Evolutionary conservation across 1,140 invertebrate genomes (phyloP).

Genomic region (Theocolax elegans): DNA sequence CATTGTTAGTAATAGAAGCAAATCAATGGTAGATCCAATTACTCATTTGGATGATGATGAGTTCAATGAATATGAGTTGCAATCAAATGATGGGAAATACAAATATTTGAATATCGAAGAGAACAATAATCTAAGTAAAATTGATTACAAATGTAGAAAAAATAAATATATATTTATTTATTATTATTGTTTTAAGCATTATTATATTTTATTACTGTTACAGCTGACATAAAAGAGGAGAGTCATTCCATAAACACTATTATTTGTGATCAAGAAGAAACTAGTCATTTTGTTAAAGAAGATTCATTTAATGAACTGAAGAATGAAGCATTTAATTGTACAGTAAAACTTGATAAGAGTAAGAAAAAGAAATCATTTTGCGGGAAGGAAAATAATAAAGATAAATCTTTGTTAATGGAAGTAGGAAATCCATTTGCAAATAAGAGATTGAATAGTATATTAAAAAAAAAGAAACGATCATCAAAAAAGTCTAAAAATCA

Average conservation of each 20-base stretch:
- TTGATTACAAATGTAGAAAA: no score
- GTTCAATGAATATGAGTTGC: slow-evolving; percentile 31
- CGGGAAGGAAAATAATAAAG: slow-evolving; percentile 10
- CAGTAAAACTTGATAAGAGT: slow-evolving; percentile 9
- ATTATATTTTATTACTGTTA: background rate
- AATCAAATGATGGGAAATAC: background rate
- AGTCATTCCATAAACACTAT: background rate
- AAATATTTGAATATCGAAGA: no score
- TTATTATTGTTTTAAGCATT: no score
- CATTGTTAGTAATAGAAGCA: background rate
- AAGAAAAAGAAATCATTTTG: slow-evolving; percentile 22
- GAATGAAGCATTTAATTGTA: background rate
- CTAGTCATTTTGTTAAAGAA: slow-evolving; percentile 39
- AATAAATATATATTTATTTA: no score
- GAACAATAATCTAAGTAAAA: no score
- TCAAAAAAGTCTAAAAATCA: background rate
- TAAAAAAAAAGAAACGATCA: slow-evolving; percentile 24
- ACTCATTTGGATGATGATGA: slow-evolving; percentile 35
- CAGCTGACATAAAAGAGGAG: background rate
- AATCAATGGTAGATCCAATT: slow-evolving; percentile 13
- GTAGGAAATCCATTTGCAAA: slow-evolving; percentile 36
- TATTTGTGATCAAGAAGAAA: slow-evolving; percentile 40
- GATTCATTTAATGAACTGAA: slow-evolving; percentile 26
- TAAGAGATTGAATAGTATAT: slow-evolving; percentile 35
- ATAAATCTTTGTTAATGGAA: slow-evolving; percentile 6